A percentile compares a stretch with the other conserved stretches of the same genome.
Evolutionary conservation across 2,888 invertebrate species (phyloP).

Genomic region (Morpho achilles): DNA sequence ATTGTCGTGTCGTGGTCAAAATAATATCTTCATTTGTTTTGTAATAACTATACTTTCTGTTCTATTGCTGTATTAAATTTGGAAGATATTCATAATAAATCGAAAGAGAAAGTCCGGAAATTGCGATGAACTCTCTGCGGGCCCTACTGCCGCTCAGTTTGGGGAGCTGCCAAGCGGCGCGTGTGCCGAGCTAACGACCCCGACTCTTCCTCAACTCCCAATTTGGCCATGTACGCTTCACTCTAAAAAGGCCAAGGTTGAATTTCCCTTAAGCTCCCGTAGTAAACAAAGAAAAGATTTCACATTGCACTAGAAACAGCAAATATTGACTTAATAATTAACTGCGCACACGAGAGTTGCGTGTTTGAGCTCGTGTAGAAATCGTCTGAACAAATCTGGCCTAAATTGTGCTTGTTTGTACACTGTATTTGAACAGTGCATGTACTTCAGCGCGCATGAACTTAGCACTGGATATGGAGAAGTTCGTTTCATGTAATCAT

Average conservation of each 20-base stretch:
- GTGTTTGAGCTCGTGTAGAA: constrained; percentile 4
- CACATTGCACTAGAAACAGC: background rate
- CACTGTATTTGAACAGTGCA: background rate
- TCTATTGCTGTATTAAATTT: too few relatives aligned
- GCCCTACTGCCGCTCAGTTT: constrained; percentile 16
- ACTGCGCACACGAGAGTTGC: constrained; percentile 2
- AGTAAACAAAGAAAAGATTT: constrained; percentile 10
- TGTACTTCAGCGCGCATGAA: too few relatives aligned
- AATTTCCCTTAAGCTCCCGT: constrained; percentile 8
- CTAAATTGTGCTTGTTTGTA: constrained; percentile 4
- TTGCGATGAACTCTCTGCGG: constrained; percentile 1
- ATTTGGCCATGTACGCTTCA: constrained; percentile 29
- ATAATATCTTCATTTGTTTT: too few relatives aligned
- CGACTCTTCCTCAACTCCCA: constrained; percentile 34
- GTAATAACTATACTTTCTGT: too few relatives aligned
- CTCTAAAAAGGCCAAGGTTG: constrained; percentile 28
- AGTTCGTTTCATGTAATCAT: too few relatives aligned
- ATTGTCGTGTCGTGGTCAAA: too few relatives aligned
- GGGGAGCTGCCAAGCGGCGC: constrained; percentile 36
- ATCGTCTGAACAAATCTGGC: constrained; percentile 8
- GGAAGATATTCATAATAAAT: too few relatives aligned
- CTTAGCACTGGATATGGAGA: too few relatives aligned
- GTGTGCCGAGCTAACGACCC: constrained; percentile 44
- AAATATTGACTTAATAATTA: constrained; percentile 15
- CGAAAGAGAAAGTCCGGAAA: background rate